These are phyloP conservation scores for human (Homo sapiens) DNA, from an alignment of 2,113 vertebrate species.

Conservation along the genomic window GRCh38 chr18:6722001-6722500, in stretches of 20 bases:
- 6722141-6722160: neutral
- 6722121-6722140: slow-evolving; percentile 9
- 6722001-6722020: neutral
- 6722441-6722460: too few relatives aligned
- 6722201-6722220: neutral
- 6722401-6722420: neutral
- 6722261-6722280: neutral
- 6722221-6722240: neutral
- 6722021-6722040: slow-evolving; percentile 1
- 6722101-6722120: slow-evolving; percentile 5
- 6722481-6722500: too few relatives aligned
- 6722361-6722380: neutral
- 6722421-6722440: too few relatives aligned
- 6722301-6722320: slow-evolving; percentile 10
- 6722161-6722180: neutral
- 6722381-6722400: neutral
- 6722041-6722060: slow-evolving; percentile 40
- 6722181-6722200: slow-evolving; percentile 32
- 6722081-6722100: slow-evolving; percentile 21
- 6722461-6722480: too few relatives aligned
- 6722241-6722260: neutral
- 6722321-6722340: neutral
- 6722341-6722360: neutral
- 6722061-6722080: neutral
- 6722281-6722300: neutral